Conservation (phyloP, 2,113 vertebrate genomes). For the Butorides virescens region DNA sequence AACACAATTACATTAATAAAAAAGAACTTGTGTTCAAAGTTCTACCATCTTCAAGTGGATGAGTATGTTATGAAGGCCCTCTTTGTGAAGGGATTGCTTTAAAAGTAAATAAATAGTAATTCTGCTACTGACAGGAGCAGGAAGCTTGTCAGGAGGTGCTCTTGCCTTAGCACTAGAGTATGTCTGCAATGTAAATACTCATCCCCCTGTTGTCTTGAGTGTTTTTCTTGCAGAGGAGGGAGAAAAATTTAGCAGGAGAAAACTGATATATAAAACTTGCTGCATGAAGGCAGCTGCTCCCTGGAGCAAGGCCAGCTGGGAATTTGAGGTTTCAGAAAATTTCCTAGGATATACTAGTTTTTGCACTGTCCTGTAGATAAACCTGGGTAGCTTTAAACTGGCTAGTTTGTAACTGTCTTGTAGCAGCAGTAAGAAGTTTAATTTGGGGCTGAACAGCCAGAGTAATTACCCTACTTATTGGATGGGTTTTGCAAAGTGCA, state of each 20-base stretch:
- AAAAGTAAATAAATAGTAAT: background rate
- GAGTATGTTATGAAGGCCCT: background rate
- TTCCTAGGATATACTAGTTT: background rate
- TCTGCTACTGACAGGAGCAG: background rate
- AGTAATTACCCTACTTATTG: background rate
- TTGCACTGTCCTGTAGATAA: background rate
- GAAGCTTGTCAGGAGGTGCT: background rate
- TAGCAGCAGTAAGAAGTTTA: fast-evolving
- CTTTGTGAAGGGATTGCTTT: background rate
- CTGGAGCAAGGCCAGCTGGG: background rate
- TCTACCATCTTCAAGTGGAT: background rate
- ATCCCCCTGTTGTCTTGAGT: background rate
- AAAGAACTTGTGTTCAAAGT: background rate
- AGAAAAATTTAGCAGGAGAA: background rate
- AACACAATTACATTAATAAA: background rate
- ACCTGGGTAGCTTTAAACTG: background rate
- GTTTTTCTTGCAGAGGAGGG: background rate
- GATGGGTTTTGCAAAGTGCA: background rate
- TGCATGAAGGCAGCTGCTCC: background rate
- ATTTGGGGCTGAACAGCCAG: background rate
- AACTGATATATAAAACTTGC: background rate
- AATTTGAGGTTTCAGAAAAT: background rate
- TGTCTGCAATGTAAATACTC: background rate
- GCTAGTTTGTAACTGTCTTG: background rate
- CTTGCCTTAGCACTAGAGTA: background rate